These are phyloP conservation scores for Pterocles gutturalis DNA, from an alignment of 2,113 vertebrate species.

Conservation along the genomic window DNA sequence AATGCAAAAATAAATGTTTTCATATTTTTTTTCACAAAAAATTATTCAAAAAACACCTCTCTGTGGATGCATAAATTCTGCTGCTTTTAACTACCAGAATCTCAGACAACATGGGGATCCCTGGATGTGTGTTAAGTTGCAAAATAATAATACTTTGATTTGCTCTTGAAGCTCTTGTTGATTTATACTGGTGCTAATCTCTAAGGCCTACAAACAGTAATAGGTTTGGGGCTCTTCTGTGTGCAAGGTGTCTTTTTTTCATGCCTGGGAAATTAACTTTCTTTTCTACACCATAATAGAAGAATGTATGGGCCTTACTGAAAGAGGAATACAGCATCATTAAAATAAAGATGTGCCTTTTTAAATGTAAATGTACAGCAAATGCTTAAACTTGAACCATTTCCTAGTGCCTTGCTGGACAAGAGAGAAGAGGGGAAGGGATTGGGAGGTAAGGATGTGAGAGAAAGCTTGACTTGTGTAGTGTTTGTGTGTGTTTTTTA, in stretches of 20 bases:
- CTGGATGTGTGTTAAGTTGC: neutral
- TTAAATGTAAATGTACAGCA: constrained; percentile 78
- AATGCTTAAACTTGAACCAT: constrained; percentile 90
- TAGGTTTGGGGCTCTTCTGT: neutral
- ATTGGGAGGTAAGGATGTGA: neutral
- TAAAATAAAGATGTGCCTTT: constrained; percentile 83
- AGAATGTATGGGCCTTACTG: neutral
- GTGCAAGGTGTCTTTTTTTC: constrained; percentile 19
- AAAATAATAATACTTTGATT: neutral
- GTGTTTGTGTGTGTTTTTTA: neutral
- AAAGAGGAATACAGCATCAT: constrained; percentile 65
- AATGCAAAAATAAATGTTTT: constrained; percentile 33
- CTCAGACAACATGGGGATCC: neutral
- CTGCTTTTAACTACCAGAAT: constrained; percentile 22
- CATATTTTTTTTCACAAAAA: neutral
- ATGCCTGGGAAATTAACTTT: neutral
- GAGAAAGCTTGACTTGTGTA: neutral
- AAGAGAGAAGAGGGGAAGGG: constrained; percentile 39
- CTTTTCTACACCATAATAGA: neutral
- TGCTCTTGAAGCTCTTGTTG: constrained; percentile 20
- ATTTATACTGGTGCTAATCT: constrained; percentile 55
- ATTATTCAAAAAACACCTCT: neutral
- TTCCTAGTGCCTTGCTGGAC: constrained; percentile 92
- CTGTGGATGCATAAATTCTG: neutral
- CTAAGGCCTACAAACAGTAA: neutral